Percentiles rank a stretch among this genome's conserved stretches.
Conservation (phyloP, 2,113 vertebrate species). For the Jaculus jaculus region DNA sequence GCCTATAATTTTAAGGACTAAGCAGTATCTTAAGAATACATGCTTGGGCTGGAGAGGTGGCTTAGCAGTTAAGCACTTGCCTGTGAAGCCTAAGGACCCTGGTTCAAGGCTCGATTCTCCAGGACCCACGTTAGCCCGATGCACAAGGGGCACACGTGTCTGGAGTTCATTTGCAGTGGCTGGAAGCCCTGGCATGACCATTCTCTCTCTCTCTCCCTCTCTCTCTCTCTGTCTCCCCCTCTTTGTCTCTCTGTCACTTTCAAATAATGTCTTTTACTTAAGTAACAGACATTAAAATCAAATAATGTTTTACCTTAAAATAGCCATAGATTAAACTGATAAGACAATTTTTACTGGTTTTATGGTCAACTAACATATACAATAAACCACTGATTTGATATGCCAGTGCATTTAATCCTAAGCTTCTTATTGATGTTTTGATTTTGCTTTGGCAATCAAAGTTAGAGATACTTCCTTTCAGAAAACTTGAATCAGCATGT, state of each 20-base stretch:
- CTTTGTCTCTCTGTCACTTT: no score
- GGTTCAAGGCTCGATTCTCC: no score
- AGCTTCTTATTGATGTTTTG: neutral
- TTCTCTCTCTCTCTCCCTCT: no score
- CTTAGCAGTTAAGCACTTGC: no score
- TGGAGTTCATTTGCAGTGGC: no score
- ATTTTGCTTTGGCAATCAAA: slow-evolving; percentile 51
- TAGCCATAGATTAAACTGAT: neutral
- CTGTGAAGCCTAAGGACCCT: no score
- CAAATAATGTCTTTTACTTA: neutral
- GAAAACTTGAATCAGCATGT: slow-evolving; percentile 4
- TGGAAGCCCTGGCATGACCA: no score
- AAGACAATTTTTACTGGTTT: neutral
- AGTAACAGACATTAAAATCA: neutral
- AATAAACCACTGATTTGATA: neutral
- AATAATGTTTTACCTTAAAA: neutral
- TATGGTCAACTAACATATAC: neutral
- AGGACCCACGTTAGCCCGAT: no score
- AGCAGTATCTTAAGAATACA: neutral
- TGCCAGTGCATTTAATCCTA: neutral
- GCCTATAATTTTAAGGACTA: neutral
- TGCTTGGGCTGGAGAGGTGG: no score
- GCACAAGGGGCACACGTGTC: no score
- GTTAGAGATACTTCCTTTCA: slow-evolving; percentile 5
- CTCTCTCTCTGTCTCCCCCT: no score